Evolutionary conservation across 2,888 invertebrate genomes (phyloP), one percentile per base, ranked within the genome.

Genomic region (Dysmachus trigonus): DNA sequence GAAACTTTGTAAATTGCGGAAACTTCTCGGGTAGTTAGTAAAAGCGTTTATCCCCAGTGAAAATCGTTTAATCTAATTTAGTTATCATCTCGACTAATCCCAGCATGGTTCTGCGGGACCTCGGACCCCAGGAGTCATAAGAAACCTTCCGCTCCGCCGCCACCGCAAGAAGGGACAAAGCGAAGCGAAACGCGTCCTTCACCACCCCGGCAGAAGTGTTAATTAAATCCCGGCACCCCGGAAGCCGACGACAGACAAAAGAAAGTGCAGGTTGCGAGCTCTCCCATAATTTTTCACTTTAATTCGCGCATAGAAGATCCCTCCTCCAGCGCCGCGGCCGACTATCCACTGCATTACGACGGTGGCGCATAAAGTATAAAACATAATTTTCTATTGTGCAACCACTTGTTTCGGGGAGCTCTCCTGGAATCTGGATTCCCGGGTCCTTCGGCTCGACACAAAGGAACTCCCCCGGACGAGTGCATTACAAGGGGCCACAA

Each of bases 311-410:
- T 85, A 74, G 74, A 74, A 51, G 33, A n/a, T n/a, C 51, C 41
- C 33, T 73, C 74, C 38, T 85, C 51, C 74, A 31, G 30, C 31
- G 27, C 53, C 31, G 27, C 53, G 27, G 33, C 51, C 13, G n/a
- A 8, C 8, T 27, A 83, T 83, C 41, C 72, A 31, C 7, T 38
- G 38, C 33, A 72, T 85, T 53, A 74, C 53, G 33, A 74, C 53
- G 33, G 10, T 73, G 38, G 85, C 53, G 22, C 74, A 74, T 85
- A 85, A 85, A 73, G 38, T 35, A 85, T 85, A 85, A 85, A 85
- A 85, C 85, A 85, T 74, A 85, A 85, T 85, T 85, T 74, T 76
- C 76, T 85, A 85, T 76, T 85, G 74, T 85, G 51, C 74, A 85
- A 85, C 73, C 47, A 85, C 85, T 85, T 85, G 85, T 85, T 85